These are phyloP conservation scores for Melanerpes aurifrons DNA, from an alignment of 2,113 vertebrate species.

Conservation along the genomic window DNA sequence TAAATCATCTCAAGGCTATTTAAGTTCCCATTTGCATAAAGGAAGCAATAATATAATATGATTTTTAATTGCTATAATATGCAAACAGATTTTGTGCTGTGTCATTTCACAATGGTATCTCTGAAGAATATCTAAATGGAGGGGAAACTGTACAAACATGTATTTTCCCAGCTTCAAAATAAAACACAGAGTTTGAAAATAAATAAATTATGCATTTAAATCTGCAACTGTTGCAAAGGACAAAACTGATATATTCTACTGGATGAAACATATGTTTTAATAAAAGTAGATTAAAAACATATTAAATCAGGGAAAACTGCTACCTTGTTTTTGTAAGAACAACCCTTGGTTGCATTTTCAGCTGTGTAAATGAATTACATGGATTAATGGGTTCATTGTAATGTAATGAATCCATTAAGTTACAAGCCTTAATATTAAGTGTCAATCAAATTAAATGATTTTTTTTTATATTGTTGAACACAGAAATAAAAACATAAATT, in stretches of 20 bases:
- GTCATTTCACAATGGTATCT: not conserved
- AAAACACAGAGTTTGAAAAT: not conserved
- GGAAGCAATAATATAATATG: not conserved
- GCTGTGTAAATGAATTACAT: not conserved
- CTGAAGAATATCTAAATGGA: not conserved
- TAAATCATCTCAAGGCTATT: constrained; percentile 39
- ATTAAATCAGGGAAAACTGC: not conserved
- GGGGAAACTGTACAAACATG: not conserved
- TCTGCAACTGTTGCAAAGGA: not conserved
- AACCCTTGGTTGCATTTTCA: not conserved
- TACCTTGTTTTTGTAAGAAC: not conserved
- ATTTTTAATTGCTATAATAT: constrained; percentile 34
- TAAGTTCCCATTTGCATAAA: constrained; percentile 32
- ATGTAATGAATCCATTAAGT: not conserved
- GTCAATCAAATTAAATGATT: not conserved
- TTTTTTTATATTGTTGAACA: not conserved
- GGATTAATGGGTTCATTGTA: not conserved
- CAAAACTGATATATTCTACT: not conserved
- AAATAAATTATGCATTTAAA: not conserved
- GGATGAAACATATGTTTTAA: not conserved
- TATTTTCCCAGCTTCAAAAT: not conserved
- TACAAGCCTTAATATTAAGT: not conserved
- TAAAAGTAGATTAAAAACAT: not conserved
- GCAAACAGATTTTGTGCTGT: not conserved
- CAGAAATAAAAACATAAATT: not conserved